These are phyloP conservation scores for Sylvilagus floridanus DNA, from an alignment of 2,797 vertebrate genomes.

Conservation along the genomic window DNA sequence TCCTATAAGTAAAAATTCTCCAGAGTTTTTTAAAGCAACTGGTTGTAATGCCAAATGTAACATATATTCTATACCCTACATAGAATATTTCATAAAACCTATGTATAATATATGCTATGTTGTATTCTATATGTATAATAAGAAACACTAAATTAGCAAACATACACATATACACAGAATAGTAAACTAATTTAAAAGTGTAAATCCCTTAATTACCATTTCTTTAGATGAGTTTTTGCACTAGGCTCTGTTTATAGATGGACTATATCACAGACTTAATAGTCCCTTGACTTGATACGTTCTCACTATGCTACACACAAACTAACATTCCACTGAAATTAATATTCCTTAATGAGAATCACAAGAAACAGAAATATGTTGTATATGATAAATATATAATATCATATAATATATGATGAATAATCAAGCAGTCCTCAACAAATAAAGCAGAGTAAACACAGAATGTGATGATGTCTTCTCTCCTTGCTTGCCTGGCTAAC, in stretches of 20 bases:
- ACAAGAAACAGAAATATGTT: conserved; percentile 12
- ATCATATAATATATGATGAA: background rate
- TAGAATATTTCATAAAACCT: too few relatives aligned
- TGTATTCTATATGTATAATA: background rate
- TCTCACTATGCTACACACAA: background rate
- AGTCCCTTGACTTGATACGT: background rate
- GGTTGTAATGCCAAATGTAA: background rate
- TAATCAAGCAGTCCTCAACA: background rate
- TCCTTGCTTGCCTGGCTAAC: background rate
- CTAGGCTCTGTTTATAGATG: background rate
- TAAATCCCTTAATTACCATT: background rate
- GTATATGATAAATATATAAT: background rate
- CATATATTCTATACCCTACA: too few relatives aligned
- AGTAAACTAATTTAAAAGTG: conserved; percentile 43
- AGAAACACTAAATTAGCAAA: background rate
- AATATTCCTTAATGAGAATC: conserved; percentile 4
- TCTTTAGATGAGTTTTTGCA: background rate
- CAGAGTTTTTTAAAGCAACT: conserved; percentile 28
- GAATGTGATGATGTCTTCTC: background rate
- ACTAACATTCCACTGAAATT: background rate
- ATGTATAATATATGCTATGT: background rate
- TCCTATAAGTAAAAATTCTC: conserved; percentile 18
- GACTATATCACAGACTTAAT: background rate
- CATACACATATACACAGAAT: background rate
- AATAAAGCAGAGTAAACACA: background rate